Evolutionary conservation across 2,113 vertebrate genomes (phyloP).

Genomic region (Ceyx margarethae): DNA sequence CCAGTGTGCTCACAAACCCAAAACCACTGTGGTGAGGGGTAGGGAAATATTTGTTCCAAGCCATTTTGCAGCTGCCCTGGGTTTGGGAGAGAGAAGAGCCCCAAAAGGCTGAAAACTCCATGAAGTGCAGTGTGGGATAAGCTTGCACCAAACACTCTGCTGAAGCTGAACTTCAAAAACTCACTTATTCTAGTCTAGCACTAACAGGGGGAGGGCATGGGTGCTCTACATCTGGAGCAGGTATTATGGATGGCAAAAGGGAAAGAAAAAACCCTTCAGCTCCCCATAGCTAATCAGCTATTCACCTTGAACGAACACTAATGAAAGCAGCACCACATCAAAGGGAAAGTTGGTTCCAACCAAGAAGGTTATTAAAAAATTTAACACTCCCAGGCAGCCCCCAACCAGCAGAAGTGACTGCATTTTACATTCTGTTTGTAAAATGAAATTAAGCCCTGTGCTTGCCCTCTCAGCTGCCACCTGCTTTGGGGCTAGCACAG

Average conservation of each 20-base stretch:
- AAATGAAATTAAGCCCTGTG: neutral
- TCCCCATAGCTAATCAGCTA: conserved; percentile 31
- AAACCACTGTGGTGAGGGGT: neutral
- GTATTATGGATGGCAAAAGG: neutral
- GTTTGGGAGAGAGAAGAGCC: neutral
- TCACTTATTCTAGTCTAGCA: neutral
- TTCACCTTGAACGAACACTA: neutral
- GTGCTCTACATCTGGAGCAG: neutral
- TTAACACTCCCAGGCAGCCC: neutral
- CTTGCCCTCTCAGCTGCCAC: neutral
- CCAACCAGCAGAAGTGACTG: neutral
- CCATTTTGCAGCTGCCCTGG: neutral
- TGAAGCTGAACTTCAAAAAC: neutral
- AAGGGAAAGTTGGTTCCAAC: conserved; percentile 14
- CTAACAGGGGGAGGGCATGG: rapidly evolving
- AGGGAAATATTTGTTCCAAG: neutral
- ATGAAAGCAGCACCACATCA: conserved; percentile 39
- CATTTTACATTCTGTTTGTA: neutral
- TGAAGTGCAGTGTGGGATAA: neutral
- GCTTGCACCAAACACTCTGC: neutral
- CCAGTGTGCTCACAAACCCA: neutral
- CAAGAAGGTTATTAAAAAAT: conserved; percentile 28
- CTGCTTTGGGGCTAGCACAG: neutral
- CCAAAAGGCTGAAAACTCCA: neutral
- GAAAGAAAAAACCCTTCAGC: neutral